Evolutionary conservation across 1,140 invertebrate species (phyloP).

Genomic region (Hermatobates lingyangjiaoensis): DNA sequence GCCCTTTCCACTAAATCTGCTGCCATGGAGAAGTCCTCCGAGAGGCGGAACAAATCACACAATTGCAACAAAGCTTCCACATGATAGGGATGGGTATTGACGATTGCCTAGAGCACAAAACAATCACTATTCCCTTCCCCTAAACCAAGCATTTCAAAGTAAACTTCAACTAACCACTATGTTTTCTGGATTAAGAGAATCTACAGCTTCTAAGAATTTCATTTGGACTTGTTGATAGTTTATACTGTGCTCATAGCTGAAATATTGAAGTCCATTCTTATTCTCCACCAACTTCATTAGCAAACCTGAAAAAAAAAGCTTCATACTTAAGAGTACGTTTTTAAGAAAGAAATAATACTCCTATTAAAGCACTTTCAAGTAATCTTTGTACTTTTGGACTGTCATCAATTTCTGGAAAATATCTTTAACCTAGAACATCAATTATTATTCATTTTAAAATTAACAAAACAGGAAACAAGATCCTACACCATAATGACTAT

Average conservation of each 20-base stretch:
- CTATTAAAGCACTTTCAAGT: too few relatives aligned
- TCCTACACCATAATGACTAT: too few relatives aligned
- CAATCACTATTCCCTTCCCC: neutral
- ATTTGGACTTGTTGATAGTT: conserved; percentile 49
- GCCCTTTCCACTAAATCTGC: conserved; percentile 61
- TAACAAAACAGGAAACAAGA: too few relatives aligned
- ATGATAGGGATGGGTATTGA: conserved; percentile 61
- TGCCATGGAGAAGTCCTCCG: conserved; percentile 59
- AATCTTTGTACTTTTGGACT: too few relatives aligned
- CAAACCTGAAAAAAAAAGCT: conserved; percentile 39
- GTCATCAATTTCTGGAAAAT: too few relatives aligned
- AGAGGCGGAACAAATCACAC: conserved; percentile 58
- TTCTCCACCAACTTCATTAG: conserved; percentile 45
- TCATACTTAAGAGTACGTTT: too few relatives aligned
- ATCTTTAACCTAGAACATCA: too few relatives aligned
- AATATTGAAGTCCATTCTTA: conserved; percentile 35
- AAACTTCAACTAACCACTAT: conserved; percentile 37
- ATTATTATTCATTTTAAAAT: too few relatives aligned
- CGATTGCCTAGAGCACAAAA: conserved; percentile 34
- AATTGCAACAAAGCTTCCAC: conserved; percentile 72
- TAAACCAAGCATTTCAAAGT: neutral
- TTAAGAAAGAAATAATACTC: too few relatives aligned
- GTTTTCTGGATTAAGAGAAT: conserved; percentile 61
- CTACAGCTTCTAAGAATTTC: conserved; percentile 52
- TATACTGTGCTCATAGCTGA: conserved; percentile 58